Conservation (phyloP, 2,888 invertebrate species). For the Pandemis heparana region DNA sequence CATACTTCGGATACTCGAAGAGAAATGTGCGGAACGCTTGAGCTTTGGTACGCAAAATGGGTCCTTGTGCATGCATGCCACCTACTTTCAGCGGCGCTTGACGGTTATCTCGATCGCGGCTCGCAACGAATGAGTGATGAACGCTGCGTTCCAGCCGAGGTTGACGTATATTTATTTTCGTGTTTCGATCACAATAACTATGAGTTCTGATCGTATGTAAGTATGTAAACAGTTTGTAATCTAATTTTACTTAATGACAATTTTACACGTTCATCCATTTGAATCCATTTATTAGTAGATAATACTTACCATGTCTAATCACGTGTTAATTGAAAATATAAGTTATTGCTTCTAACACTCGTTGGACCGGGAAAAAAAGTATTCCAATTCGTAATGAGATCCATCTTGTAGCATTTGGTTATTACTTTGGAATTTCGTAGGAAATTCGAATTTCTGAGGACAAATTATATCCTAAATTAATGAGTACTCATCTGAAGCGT, state of each 20-base stretch:
- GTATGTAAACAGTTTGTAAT: no score
- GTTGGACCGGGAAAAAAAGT: not conserved
- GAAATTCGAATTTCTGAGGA: slow-evolving; percentile 2
- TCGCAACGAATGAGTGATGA: slow-evolving; percentile 38
- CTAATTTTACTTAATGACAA: no score
- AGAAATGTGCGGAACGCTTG: slow-evolving; percentile 29
- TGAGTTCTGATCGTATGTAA: not conserved
- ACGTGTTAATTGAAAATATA: not conserved
- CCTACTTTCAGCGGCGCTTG: slow-evolving; percentile 37
- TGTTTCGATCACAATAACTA: not conserved
- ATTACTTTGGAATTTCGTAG: not conserved
- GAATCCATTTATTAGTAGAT: no score
- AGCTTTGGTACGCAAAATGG: slow-evolving; percentile 33
- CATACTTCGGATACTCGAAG: slow-evolving; percentile 33
- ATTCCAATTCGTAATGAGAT: not conserved
- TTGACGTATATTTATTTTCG: slow-evolving; percentile 6
- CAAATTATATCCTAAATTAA: slow-evolving; percentile 48
- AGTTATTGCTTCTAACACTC: not conserved
- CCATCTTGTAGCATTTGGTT: not conserved
- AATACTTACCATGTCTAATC: not conserved
- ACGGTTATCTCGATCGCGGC: slow-evolving; percentile 40
- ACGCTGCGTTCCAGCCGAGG: slow-evolving; percentile 11
- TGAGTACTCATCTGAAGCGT: slow-evolving; percentile 55
- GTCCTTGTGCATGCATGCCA: slow-evolving; percentile 36
- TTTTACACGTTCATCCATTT: no score